A percentile compares a stretch with the other conserved stretches of the same genome.
Conservation (phyloP, 2,797 vertebrate genomes). For the Anniella stebbinsi region DNA sequence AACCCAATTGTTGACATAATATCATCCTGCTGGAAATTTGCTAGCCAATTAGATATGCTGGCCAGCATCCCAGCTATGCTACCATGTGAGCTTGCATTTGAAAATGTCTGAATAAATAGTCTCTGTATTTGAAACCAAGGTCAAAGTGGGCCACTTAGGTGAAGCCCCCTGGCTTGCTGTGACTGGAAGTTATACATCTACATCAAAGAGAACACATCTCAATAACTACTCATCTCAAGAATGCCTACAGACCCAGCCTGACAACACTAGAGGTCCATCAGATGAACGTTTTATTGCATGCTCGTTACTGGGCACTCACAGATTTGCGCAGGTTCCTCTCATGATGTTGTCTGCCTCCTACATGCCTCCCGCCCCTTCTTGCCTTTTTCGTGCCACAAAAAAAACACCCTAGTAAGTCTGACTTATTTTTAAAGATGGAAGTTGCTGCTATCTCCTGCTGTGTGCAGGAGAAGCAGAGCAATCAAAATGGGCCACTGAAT, state of each 20-base stretch:
- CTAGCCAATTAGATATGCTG: constrained; percentile 43
- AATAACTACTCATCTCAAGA: not conserved
- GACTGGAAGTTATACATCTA: not conserved
- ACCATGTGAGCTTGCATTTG: constrained; percentile 4
- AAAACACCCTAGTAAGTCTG: too few relatives aligned
- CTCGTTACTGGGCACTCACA: too few relatives aligned
- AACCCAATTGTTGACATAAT: constrained; percentile 18
- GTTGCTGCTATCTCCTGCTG: too few relatives aligned
- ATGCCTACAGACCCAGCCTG: not conserved
- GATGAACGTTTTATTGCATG: too few relatives aligned
- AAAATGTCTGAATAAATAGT: constrained; percentile 27
- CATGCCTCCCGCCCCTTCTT: too few relatives aligned
- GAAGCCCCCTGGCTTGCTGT: not conserved
- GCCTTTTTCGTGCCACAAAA: too few relatives aligned
- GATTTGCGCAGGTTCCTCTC: too few relatives aligned
- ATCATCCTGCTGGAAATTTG: constrained; percentile 23
- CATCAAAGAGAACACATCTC: not conserved
- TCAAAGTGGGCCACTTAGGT: not conserved
- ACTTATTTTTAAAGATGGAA: too few relatives aligned
- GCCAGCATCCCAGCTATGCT: constrained; percentile 11
- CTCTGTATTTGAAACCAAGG: not conserved
- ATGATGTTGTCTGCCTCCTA: too few relatives aligned
- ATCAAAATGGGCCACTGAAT: too few relatives aligned
- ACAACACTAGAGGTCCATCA: too few relatives aligned
- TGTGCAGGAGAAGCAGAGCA: too few relatives aligned